phyloP scores from a whole-genome alignment of 2,113 vertebrate species.

The Lycocorax pyrrhopterus region DNA sequence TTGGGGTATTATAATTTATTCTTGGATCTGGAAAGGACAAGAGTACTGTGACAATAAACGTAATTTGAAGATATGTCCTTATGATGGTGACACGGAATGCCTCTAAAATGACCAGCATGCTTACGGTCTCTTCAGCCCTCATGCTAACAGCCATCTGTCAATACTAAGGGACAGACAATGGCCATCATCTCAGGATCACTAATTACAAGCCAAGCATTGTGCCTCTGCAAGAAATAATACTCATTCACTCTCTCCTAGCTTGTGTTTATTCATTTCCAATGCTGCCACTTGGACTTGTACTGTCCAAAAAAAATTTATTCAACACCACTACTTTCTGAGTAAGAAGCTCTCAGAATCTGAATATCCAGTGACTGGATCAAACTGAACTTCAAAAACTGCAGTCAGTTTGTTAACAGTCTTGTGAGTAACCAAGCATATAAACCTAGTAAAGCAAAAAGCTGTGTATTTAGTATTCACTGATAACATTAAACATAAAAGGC shows the following conservation, averaged over 20 bases:
- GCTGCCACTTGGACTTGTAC: neutral
- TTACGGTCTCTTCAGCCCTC: neutral
- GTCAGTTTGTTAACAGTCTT: neutral
- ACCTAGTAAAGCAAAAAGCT: neutral
- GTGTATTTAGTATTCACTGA: neutral
- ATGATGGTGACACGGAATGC: neutral
- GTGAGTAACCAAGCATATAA: neutral
- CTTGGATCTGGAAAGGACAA: neutral
- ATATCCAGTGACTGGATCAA: neutral
- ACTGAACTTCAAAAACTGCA: neutral
- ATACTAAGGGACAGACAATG: neutral
- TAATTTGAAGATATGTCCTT: neutral
- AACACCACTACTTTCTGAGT: neutral
- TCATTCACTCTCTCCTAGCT: neutral
- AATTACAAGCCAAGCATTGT: neutral
- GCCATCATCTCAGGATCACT: neutral
- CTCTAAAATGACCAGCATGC: neutral
- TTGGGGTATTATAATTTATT: neutral
- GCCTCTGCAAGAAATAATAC: neutral
- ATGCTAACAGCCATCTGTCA: neutral
- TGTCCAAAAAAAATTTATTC: neutral
- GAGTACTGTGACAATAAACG: neutral
- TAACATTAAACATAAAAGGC: slow-evolving; percentile 8
- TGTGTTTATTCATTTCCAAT: neutral
- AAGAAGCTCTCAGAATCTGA: neutral